Base-by-base conservation (phyloP, 2,797 vertebrate genomes). In the Hoplostethus mediterraneus region DNA sequence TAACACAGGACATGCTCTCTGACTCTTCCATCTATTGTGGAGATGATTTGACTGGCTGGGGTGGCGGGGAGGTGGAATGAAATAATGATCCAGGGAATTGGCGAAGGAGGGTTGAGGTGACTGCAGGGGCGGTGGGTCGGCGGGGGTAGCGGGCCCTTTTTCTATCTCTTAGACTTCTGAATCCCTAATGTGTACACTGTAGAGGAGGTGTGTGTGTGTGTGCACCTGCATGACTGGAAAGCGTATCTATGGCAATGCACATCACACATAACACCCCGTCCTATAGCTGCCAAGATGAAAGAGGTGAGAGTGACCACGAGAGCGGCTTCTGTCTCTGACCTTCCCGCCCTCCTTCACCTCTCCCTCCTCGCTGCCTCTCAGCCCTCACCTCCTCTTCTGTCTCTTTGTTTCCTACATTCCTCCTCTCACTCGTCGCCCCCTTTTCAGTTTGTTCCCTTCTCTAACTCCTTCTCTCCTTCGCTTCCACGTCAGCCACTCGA, bases 251-350 rank as follows among this genome's bases (percentile, higher is more conserved):
- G 45, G 16, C 8, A 28, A 49, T 13, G 21, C 16, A 7, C 40
- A 56, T 21, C 4, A 38, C 21, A 30, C 42, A 45, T 54, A 52
- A 1, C 21, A 96, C 92, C 7, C 90, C 94, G 14, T 92, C 91
- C 65, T 96, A 97, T 90, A 91, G 96, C 95, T 1, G 90, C 84
- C 54, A 94, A 91, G 79, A 93, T 97, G 89, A 95, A 93, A 84
- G 94, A 95, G 94, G 68, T 63, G 49, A 71, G 58, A 64, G 52
- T 44, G 75, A 59, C 40, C 48, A n/a, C n/a, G n/a, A n/a, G n/a
- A n/a, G n/a, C n/a, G n/a, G n/a, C n/a, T n/a, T 51, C 63, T 56
- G 21, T 5, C 3, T 25, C 49, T 21, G 21, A 21, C 21, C n/a
- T 14, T 16, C 28, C 30, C 8, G 25, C 17, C 44, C 42, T 12